Percentiles rank a stretch among this genome's conserved stretches.
Evolutionary conservation across 2,797 vertebrate species (phyloP).

Genomic region (Synaphobranchus kaupii): DNA sequence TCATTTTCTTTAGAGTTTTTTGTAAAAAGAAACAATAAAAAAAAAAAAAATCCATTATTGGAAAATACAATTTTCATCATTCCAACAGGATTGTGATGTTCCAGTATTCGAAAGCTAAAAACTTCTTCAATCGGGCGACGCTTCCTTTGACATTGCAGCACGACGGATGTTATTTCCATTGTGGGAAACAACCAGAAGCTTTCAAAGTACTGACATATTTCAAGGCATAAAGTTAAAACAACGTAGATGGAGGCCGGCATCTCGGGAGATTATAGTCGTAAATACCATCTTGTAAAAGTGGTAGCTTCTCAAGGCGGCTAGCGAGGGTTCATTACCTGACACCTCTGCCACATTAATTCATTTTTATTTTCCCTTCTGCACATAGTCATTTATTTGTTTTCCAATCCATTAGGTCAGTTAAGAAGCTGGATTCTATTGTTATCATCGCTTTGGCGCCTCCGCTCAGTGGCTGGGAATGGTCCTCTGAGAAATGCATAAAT

Average conservation of each 20-base stretch:
- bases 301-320: constrained; percentile 45
- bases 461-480: neutral
- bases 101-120: neutral
- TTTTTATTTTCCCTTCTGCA: constrained; percentile 60
- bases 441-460: neutral
- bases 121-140: no score
- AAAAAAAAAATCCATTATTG: neutral
- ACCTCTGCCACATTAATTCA: constrained; percentile 57
- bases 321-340: constrained; percentile 43
- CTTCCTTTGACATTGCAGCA: neutral
- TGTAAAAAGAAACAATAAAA: neutral
- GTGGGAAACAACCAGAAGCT: neutral
- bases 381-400: constrained; percentile 65
- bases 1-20: neutral
- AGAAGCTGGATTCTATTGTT: constrained; percentile 51
- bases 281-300: constrained; percentile 44
- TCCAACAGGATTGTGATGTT: neutral
- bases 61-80: no score
- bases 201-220: neutral
- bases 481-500: constrained; percentile 28
- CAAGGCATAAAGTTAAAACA: neutral
- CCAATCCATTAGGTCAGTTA: constrained; percentile 59
- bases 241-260: neutral
- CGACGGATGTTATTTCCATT: neutral
- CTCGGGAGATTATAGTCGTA: constrained; percentile 24